These are phyloP conservation scores for Morelia viridis DNA, from an alignment of 2,797 vertebrate genomes.

Conservation along the genomic window DNA sequence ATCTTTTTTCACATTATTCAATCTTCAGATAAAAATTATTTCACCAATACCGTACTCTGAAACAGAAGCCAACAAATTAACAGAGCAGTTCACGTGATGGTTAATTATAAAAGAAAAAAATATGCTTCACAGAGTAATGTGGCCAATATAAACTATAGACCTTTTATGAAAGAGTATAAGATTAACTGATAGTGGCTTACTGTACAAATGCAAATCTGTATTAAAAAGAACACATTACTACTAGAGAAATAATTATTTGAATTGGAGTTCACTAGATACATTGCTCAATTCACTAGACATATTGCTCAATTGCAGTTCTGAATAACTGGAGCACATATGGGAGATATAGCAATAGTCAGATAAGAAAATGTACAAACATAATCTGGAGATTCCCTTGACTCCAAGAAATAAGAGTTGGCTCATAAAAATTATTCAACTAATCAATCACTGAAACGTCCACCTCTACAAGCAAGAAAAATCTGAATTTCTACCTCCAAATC, in stretches of 20 bases:
- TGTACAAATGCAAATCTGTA: background rate
- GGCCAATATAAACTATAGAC: background rate
- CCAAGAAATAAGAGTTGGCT: background rate
- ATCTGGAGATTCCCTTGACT: background rate
- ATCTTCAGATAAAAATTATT: constrained; percentile 5
- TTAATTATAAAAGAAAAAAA: background rate
- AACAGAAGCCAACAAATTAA: background rate
- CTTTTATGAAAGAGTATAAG: background rate
- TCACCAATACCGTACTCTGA: background rate
- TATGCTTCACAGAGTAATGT: background rate
- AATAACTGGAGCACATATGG: background rate
- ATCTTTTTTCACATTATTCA: background rate
- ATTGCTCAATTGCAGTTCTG: background rate
- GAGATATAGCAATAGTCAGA: background rate
- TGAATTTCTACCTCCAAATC: background rate
- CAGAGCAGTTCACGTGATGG: background rate
- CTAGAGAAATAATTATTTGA: background rate
- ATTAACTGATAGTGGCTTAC: background rate
- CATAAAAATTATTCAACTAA: background rate
- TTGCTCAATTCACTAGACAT: too few species aligned
- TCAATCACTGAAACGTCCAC: background rate
- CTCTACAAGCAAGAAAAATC: background rate
- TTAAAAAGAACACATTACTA: background rate
- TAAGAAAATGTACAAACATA: background rate
- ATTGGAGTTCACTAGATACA: background rate